phyloP scores from a whole-genome alignment of 2,113 vertebrate genomes.

The Oophaga pumilio region DNA sequence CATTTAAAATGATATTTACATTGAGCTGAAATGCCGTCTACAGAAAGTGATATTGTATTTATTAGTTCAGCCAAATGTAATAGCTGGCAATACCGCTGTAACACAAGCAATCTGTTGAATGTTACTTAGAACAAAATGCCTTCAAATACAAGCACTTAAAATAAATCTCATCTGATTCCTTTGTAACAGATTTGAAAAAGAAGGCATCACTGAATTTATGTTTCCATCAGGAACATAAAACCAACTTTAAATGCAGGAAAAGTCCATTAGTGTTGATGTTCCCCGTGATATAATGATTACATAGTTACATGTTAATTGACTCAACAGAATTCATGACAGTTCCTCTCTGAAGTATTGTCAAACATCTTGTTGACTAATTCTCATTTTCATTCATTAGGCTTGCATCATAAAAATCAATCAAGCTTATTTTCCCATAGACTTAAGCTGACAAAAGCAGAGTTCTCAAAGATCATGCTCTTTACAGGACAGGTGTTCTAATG shows the following conservation, averaged over 20 bases:
- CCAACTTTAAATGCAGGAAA: constrained; percentile 46
- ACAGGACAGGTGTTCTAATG: constrained; percentile 3
- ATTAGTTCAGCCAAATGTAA: constrained; percentile 33
- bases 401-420: constrained; percentile 54
- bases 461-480: not conserved
- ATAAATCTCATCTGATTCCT: constrained; percentile 36
- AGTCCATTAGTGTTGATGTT: constrained; percentile 50
- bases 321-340: constrained; percentile 34
- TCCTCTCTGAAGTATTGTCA: constrained; percentile 52
- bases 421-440: constrained; percentile 22
- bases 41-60: constrained; percentile 18
- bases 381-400: constrained; percentile 50
- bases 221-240: constrained; percentile 49
- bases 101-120: constrained; percentile 30
- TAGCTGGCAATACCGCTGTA: constrained; percentile 20
- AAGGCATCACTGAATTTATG: constrained; percentile 44
- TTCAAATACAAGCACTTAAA: constrained; percentile 42
- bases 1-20: constrained; percentile 23
- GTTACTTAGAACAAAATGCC: constrained; percentile 36
- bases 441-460: not conserved
- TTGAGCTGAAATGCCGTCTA: constrained; percentile 3
- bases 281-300: constrained; percentile 46
- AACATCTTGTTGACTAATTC: constrained; percentile 52
- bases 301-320: constrained; percentile 55
- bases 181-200: constrained; percentile 51